Base-by-base conservation (phyloP, 2,113 vertebrate genomes). In the Pygoscelis antarcticus region DNA sequence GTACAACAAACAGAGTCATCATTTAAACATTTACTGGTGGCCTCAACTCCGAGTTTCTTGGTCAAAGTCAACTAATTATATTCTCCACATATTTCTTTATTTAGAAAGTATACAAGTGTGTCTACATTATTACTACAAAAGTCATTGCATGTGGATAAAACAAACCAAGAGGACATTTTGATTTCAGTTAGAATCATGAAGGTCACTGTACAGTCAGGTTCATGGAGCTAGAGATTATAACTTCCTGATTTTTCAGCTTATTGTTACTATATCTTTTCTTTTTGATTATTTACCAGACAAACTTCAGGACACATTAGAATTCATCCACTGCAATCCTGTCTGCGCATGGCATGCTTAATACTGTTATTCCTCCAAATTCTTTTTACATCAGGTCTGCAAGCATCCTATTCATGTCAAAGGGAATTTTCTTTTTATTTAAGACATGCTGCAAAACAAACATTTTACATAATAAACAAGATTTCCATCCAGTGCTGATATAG, bases 401-500 rank as follows among this genome's bases (percentile, higher is more conserved):
- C 32, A 74, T 61, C 34, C 61, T 68, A 51, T 55, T 90, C 30
- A 32, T 27, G 49, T 69, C 79, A 93, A 95, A 85, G 9, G 19
- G 18, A 90, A 61, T 86, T 86, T 95, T 72, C 7, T 91, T 83
- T 89, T 83, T 72, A 83, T 80, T 82, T 68, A 88, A 90, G 71
- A 86, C 32, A 52, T 62, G 86, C 36, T 78, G 69, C 71, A 94
- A 93, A 96, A 20, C 51, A 87, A 51, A 22, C 57, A 58, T 49
- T 96, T 87, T 74, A 75, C 14, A 36, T 75, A 95, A 95, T 71
- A 83, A 96, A 95, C 87, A 97, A 94, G 62, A 79, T 97, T 98
- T 98, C 95, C 85, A 97, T 94, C 78, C 78, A 97, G 82, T 91
- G 62, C 82, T 97, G 95, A 97, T 95, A 93, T 87, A 96, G 62